Base-by-base conservation (phyloP, 2,113 vertebrate genomes). In the Callorhinus ursinus region DNA sequence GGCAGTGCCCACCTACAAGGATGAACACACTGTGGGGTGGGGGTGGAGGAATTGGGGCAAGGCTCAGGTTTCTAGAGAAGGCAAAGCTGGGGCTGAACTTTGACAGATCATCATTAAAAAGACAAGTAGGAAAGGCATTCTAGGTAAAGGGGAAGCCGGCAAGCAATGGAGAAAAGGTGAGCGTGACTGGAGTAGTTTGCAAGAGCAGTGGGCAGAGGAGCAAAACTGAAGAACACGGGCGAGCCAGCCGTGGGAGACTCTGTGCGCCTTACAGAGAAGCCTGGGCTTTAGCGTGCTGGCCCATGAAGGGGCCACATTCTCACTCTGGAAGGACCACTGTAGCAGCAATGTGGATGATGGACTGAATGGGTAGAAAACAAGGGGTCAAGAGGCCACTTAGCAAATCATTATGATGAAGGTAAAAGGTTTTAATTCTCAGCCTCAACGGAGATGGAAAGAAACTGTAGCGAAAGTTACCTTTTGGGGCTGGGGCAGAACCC, bases 171-270 rank as follows among this genome's bases (percentile, higher is more conserved):
- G 51, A 36, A 13, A 63, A 33, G 55, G 19, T 4, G 49, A 13
- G 36, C 1, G 0, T 24, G 16, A 59, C 0, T 33, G 74, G 26
- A 59, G 9, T 3, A 1, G 1, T 51, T 19, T 72, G 74, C 42
- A 33, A 72, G 72, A 53, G 19, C 61, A 63, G 63, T 0, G 11
- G 76, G 42, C 9, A n/a, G 14, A 7, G 71, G 57, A 82, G 61
- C 21, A 13, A 57, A 6, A 39, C 24, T 31, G 80, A 33, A 14
- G 49, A 26, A 7, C 12, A 6, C 1, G 16, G 9, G n/a, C 4
- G 63, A 21, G 55, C 31, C 7, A 19, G 28, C 53, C 18, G 7
- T 0, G 28, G 10, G 26, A 31, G 31, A 24, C 67, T 72, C 24
- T 0, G n/a, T 7, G 77, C 7, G 26, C 57, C 31, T 83, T 51